phyloP scores from a whole-genome alignment of 2,888 invertebrate species.

The Sesia bembeciformis region DNA sequence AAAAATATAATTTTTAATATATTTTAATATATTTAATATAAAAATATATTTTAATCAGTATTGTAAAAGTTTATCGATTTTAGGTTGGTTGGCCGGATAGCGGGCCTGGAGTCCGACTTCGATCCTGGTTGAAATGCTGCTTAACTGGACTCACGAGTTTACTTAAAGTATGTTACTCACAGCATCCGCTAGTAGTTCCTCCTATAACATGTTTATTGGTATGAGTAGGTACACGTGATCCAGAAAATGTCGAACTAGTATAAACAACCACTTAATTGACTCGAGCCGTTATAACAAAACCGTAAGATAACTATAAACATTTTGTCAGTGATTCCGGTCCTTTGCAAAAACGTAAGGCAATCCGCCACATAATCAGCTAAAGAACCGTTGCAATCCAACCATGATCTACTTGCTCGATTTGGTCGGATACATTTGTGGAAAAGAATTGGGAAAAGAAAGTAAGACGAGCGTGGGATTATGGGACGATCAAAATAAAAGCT shows the following conservation, averaged over 20 bases:
- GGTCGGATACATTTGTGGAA: constrained; percentile 25
- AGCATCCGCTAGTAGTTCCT: constrained; percentile 36
- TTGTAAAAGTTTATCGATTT: background rate
- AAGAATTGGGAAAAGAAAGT: constrained; percentile 38
- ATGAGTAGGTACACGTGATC: constrained; percentile 2
- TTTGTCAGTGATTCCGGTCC: constrained; percentile 18
- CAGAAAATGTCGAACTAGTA: background rate
- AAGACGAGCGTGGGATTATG: constrained; percentile 48
- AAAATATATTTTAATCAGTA: no score
- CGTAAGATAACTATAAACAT: constrained; percentile 9
- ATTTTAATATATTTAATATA: no score
- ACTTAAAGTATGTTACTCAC: constrained; percentile 33
- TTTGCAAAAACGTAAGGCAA: constrained; percentile 12
- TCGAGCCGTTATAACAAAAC: constrained; percentile 15
- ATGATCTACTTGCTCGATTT: constrained; percentile 41
- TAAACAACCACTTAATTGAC: background rate
- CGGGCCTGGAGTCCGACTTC: constrained; percentile 14
- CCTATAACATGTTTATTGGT: constrained; percentile 11
- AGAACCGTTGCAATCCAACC: constrained; percentile 39
- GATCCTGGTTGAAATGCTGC: constrained; percentile 40
- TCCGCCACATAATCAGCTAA: constrained; percentile 22
- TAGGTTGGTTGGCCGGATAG: constrained; percentile 14
- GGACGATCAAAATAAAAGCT: constrained; percentile 32
- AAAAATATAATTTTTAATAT: no score
- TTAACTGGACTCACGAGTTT: constrained; percentile 33